Evolutionary conservation across 2,797 vertebrate species (phyloP).

Genomic region (Fundulus diaphanus): DNA sequence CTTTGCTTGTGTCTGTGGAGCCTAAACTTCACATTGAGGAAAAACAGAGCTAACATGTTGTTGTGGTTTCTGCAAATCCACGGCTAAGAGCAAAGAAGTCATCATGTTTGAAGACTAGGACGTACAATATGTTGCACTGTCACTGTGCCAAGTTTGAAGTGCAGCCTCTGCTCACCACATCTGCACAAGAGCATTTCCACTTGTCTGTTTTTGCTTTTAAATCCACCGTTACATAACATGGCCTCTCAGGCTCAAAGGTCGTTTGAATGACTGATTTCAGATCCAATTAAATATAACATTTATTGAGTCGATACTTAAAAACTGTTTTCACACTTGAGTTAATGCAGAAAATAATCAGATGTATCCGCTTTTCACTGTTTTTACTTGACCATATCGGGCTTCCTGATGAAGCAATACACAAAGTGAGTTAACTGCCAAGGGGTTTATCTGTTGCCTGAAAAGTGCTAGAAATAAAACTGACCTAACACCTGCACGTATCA

Average conservation of each 20-base stretch:
- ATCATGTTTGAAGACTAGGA: conserved; percentile 30
- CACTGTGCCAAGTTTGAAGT: conserved; percentile 56
- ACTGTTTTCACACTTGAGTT: conserved; percentile 13
- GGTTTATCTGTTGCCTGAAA: conserved; percentile 12
- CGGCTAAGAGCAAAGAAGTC: conserved; percentile 20
- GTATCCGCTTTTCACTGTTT: conserved; percentile 31
- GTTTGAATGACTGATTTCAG: conserved; percentile 41
- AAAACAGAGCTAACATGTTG: conserved; percentile 5
- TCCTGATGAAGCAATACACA: conserved; percentile 40
- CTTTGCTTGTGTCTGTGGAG: conserved; percentile 8
- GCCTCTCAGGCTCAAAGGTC: conserved; percentile 28
- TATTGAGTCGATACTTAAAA: conserved; percentile 31
- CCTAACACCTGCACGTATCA: neutral
- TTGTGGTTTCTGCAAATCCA: conserved; percentile 9
- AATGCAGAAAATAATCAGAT: conserved; percentile 28
- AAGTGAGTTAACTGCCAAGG: conserved; percentile 18
- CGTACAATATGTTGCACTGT: conserved; percentile 21
- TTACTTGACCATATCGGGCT: conserved; percentile 20
- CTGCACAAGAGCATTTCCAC: conserved; percentile 60
- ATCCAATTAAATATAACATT: conserved; percentile 39
- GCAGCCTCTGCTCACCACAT: conserved; percentile 56
- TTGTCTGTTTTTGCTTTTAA: conserved; percentile 61
- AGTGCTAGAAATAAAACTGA: conserved; percentile 12
- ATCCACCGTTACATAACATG: conserved; percentile 55
- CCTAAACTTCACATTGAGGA: neutral